Base-by-base conservation (phyloP, 1,140 invertebrate species). In the Drosophila aff. region DNA sequence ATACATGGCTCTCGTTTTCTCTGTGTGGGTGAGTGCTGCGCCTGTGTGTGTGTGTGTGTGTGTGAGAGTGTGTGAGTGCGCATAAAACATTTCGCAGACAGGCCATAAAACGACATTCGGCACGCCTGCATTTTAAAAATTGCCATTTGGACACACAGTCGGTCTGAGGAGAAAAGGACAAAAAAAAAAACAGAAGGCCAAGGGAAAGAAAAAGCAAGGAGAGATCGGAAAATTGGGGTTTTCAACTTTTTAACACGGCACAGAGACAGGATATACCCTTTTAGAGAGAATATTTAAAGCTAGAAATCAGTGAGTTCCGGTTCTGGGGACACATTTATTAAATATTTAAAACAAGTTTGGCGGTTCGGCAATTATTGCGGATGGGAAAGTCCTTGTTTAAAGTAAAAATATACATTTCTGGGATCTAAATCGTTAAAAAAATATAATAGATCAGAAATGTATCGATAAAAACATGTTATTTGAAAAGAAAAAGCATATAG, bases 41-140 rank as follows among this genome's bases (percentile, higher is more conserved):
- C 23, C 28, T 43, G n/a, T 46, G 26, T 55, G 41, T 33, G 38
- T 26, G 23, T 47, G 31, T 46, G 40, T 26, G 33, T 28, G 31
- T 28, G 40, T 21, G 26, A 18, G 47, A 21, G 43, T 75, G 74
- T 69, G 64, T 68, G 64, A 57, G 63, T 40, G 75, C 64, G 64
- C 75, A 78, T 78, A 78, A 78, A 78, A 78, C 75, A 78, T 78
- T 78, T 78, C 57, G 75, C 64, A 47, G 75, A 78, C 75, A 78
- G 74, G 75, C 74, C 75, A 78, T 78, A 79, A 72, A 82, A 78
- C 52, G 80, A 62, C 68, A 82, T 78, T 76, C 74, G 75, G 53
- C 80, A 82, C 61, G 82, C 58, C 78, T 84, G 82, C 82, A 81
- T 73, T 78, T 73, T 66, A 62, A 85, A 84, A 84, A 61, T 67